phyloP scores from a whole-genome alignment of 2,888 invertebrate species.

The Heliconius charithonia region DNA sequence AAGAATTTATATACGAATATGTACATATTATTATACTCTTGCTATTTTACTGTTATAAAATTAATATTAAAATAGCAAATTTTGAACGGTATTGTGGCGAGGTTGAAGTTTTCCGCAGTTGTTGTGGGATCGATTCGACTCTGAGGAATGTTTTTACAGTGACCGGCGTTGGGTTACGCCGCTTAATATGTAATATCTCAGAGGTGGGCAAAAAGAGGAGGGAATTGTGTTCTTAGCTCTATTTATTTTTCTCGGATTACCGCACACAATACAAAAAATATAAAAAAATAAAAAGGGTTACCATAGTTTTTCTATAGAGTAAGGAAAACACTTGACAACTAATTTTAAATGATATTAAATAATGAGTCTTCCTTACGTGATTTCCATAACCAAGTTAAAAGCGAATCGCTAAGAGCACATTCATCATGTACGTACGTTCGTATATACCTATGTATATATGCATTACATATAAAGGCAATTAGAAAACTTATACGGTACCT shows the following conservation, averaged over 20 bases:
- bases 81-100: background rate
- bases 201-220: too few species aligned
- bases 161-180: too few species aligned
- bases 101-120: background rate
- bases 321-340: background rate
- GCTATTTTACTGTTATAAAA: background rate
- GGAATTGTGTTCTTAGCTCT: too few species aligned
- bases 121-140: background rate
- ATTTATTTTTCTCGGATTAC: too few species aligned
- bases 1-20: background rate
- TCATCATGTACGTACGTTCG: background rate
- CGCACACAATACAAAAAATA: too few species aligned
- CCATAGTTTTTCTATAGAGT: too few species aligned
- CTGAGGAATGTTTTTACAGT: background rate
- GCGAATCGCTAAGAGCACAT: slow-evolving; percentile 2
- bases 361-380: background rate
- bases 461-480: slow-evolving; percentile 10
- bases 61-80: slow-evolving; percentile 1
- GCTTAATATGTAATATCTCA: too few species aligned
- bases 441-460: background rate
- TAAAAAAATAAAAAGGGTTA: too few species aligned
- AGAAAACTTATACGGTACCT: slow-evolving; percentile 29
- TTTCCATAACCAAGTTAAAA: background rate
- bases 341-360: background rate
- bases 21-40: background rate